A percentile compares a stretch with the other conserved stretches of the same genome.
phyloP scores from a whole-genome alignment of 2,888 invertebrate species.

The Alloplasta piceator region DNA sequence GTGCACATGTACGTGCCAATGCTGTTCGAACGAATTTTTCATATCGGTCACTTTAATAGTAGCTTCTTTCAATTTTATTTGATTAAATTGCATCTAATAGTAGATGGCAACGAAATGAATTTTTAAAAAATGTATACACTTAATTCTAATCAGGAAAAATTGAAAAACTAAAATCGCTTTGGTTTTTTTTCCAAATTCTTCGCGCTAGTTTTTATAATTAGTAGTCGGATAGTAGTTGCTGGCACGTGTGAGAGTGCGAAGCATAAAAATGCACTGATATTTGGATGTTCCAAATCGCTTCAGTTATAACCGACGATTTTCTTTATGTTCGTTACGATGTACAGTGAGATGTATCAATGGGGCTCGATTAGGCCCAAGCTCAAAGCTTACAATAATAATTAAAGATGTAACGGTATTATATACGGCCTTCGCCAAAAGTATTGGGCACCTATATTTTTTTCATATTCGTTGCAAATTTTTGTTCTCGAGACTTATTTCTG shows the following conservation, averaged over 20 bases:
- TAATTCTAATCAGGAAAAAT: conserved; percentile 70
- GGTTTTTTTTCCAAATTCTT: neutral
- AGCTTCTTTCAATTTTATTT: conserved; percentile 8
- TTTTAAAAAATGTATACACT: conserved; percentile 39
- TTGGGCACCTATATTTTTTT: too few species aligned
- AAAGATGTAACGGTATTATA: conserved; percentile 65
- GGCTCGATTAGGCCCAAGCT: conserved; percentile 74
- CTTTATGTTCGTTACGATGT: conserved; percentile 29
- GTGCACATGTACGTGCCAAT: conserved; percentile 25
- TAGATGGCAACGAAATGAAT: neutral
- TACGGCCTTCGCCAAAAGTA: conserved; percentile 9
- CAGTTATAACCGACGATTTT: too few species aligned
- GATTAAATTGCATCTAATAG: conserved; percentile 20
- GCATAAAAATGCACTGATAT: conserved; percentile 32
- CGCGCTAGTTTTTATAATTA: neutral
- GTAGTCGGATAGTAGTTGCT: neutral
- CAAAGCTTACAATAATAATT: conserved; percentile 81
- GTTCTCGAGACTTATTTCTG: too few species aligned
- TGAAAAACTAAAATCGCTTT: neutral
- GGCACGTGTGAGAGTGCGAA: conserved; percentile 45
- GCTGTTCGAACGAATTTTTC: conserved; percentile 7
- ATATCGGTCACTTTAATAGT: conserved; percentile 3
- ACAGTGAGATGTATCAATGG: conserved; percentile 55
- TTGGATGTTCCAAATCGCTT: too few species aligned
- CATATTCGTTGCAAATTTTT: too few species aligned